A percentile compares a stretch with the other conserved stretches of the same genome.
Conservation (phyloP, 2,888 invertebrate species). For the Syrista parreyssii region DNA sequence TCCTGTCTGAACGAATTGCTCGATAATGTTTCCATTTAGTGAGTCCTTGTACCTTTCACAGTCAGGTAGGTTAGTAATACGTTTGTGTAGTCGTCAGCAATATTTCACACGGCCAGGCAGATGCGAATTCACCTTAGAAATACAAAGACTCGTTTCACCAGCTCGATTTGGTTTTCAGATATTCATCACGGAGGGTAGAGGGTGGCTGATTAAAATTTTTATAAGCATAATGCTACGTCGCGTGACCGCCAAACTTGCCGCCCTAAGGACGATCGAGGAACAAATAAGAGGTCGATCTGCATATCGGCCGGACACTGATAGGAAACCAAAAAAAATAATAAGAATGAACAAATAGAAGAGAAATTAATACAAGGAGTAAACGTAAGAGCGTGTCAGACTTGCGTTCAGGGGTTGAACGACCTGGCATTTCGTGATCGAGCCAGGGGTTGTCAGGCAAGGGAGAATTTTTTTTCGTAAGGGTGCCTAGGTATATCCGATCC, state of each 20-base stretch:
- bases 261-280: not conserved
- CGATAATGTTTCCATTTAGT: not conserved
- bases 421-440: slow-evolving; percentile 21
- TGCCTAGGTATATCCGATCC: too few species aligned
- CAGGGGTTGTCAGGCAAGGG: not conserved
- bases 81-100: not conserved
- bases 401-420: slow-evolving; percentile 17
- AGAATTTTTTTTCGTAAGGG: not conserved
- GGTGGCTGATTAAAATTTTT: not conserved
- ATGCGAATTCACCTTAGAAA: not conserved
- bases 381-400: not conserved
- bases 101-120: not conserved
- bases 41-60: not conserved
- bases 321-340: not conserved
- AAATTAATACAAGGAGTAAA: not conserved
- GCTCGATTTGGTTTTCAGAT: not conserved
- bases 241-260: not conserved
- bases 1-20: not conserved
- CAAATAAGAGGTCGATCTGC: slow-evolving; percentile 11
- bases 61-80: not conserved
- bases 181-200: not conserved
- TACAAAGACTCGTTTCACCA: not conserved
- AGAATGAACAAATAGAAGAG: not conserved
- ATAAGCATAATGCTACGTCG: not conserved
- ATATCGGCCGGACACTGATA: slow-evolving; percentile 5